Base-by-base conservation (phyloP, 1,140 invertebrate genomes). In the Dreissena polymorpha region DNA sequence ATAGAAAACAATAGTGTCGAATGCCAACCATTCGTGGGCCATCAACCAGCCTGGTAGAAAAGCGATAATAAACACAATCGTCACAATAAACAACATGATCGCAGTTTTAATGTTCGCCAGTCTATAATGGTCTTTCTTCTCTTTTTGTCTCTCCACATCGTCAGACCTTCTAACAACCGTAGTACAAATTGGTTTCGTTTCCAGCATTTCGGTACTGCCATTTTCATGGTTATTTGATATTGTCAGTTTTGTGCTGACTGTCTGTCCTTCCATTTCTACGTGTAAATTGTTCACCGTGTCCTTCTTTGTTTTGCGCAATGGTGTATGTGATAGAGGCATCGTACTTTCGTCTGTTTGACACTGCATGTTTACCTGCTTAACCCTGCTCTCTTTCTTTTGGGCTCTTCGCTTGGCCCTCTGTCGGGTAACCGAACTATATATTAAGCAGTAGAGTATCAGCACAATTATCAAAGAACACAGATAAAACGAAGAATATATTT, bases 11-110 rank as follows among this genome's bases (percentile, higher is more conserved):
- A 91, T 75, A 12, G 72, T 84, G 57, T 88, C 89, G 63, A 90
- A 91, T 5, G 65, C 49, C 10, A 92, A 79, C 23, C 90, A 82
- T 25, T 78, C 68, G 71, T 88, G 86, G 1, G 90, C 88, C 89
- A 91, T 91, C 5, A 92, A 73, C 86, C 89, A 90, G 12, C 90
- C 88, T 6, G 91, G 91, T 39, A 90, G 78, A 74, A 91, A 92
- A 7, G 90, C 90, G 21, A 92, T 83, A 10, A 92, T 76, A 80
- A 91, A 92, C n/a, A 91, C 90, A 12, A 92, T 53, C 3, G 91
- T 92, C 0, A 92, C 91, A 10, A 91, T 90, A 84, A 92, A 92
- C 51, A 92, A 80, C 90, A 91, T 92, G 14, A 89, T 83, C 0
- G 91, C 91, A 25, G 90, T 91, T 70, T 88, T 81, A 60, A 92